Evolutionary conservation across 2,113 vertebrate genomes (phyloP).

Genomic region (Picathartes gymnocephalus): DNA sequence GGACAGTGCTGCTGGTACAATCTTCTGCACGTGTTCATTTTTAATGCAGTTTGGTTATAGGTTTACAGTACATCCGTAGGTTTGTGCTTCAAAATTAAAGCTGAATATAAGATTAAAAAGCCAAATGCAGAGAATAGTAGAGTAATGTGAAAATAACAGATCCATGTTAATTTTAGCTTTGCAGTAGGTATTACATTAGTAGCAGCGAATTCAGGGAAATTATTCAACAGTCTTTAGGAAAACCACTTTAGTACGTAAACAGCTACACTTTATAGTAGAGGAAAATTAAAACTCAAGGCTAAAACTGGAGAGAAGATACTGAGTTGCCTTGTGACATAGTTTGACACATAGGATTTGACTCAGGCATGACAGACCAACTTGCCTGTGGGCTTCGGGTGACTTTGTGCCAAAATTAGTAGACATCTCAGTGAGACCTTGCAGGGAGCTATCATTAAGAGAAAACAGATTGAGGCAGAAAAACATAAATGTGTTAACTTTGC

Average conservation of each 20-base stretch:
- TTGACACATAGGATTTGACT: slow-evolving; percentile 42
- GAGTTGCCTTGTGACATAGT: background rate
- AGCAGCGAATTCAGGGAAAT: background rate
- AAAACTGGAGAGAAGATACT: background rate
- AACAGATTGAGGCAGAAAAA: background rate
- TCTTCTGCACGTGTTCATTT: accelerated
- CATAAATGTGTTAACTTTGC: background rate
- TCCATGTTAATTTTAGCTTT: background rate
- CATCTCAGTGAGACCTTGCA: background rate
- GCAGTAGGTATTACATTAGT: background rate
- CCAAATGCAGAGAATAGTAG: background rate
- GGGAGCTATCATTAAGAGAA: background rate
- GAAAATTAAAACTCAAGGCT: background rate
- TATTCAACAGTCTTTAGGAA: background rate
- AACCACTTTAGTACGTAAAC: background rate
- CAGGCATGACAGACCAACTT: background rate
- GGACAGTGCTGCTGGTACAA: background rate
- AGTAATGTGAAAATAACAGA: background rate
- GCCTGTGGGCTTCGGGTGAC: background rate
- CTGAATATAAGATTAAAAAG: background rate
- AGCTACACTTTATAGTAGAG: background rate
- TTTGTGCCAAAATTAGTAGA: slow-evolving; percentile 43
- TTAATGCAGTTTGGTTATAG: background rate
- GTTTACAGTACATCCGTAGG: background rate
- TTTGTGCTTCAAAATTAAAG: background rate